Percentiles rank a stretch among this genome's conserved stretches.
phyloP scores from a whole-genome alignment of 2,797 vertebrate genomes.

The Poeciliopsis paucimaculata region DNA sequence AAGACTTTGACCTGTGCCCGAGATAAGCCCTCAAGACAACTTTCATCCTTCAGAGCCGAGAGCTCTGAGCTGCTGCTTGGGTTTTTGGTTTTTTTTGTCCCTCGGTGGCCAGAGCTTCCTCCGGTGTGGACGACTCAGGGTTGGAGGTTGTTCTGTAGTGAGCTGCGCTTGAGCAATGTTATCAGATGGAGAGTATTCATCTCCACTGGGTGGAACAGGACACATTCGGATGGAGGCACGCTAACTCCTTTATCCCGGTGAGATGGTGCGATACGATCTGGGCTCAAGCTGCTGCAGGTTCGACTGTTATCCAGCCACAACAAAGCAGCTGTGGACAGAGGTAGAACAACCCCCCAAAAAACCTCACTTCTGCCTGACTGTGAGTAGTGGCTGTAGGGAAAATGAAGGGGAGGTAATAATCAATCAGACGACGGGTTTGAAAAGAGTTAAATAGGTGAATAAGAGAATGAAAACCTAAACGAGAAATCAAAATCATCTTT shows the following conservation, averaged over 20 bases:
- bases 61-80: neutral
- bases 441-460: constrained; percentile 24
- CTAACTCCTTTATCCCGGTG: constrained; percentile 71
- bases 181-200: constrained; percentile 77
- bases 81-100: neutral
- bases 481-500: neutral
- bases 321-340: constrained; percentile 23
- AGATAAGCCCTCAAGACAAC: neutral
- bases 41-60: constrained; percentile 1
- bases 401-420: neutral
- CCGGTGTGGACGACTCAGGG: neutral
- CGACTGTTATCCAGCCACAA: constrained; percentile 44
- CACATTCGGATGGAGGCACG: constrained; percentile 78
- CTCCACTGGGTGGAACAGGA: constrained; percentile 76
- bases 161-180: constrained; percentile 58
- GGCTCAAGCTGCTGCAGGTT: constrained; percentile 75
- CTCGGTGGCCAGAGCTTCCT: neutral
- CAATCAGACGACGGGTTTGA: neutral
- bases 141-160: constrained; percentile 41
- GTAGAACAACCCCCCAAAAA: constrained; percentile 8
- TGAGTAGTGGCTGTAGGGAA: constrained; percentile 10
- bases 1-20: constrained; percentile 11
- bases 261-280: constrained; percentile 65
- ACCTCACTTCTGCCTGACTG: constrained; percentile 16
- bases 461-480: neutral